Conservation (phyloP, 2,113 vertebrate species). For the Sturnus vulgaris region DNA sequence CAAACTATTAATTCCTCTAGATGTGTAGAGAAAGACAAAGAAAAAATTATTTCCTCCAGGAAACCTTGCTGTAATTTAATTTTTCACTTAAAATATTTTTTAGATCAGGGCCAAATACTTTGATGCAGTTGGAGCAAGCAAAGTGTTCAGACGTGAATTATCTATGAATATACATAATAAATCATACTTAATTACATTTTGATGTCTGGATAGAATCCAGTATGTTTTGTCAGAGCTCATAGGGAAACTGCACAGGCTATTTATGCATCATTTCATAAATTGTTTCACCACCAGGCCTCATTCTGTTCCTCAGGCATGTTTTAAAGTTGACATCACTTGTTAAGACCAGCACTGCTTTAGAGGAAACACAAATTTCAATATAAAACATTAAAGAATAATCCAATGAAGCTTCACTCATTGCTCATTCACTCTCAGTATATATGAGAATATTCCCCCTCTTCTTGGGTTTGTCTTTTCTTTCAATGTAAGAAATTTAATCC, state of each 20-base stretch:
- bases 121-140: neutral
- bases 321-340: neutral
- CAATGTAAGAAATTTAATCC: neutral
- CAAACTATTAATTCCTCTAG: conserved; percentile 52
- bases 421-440: neutral
- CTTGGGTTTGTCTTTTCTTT: neutral
- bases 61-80: conserved; percentile 17
- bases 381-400: neutral
- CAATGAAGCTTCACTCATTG: neutral
- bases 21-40: conserved; percentile 3
- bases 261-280: conserved; percentile 55
- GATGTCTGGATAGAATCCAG: conserved; percentile 44
- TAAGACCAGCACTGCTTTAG: neutral
- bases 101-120: neutral
- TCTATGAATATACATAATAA: conserved; percentile 53
- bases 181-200: conserved; percentile 59
- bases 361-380: neutral
- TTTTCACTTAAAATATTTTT: conserved; percentile 38
- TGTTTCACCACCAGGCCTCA: conserved; percentile 30
- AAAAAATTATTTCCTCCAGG: neutral
- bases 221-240: conserved; percentile 21
- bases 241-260: conserved; percentile 13
- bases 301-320: conserved; percentile 24
- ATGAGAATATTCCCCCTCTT: neutral
- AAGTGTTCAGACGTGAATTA: conserved; percentile 39